Evolutionary conservation across 2,888 invertebrate genomes (phyloP), one percentile per base, ranked within the genome.

Genomic region (Drosophila lutescens): DNA sequence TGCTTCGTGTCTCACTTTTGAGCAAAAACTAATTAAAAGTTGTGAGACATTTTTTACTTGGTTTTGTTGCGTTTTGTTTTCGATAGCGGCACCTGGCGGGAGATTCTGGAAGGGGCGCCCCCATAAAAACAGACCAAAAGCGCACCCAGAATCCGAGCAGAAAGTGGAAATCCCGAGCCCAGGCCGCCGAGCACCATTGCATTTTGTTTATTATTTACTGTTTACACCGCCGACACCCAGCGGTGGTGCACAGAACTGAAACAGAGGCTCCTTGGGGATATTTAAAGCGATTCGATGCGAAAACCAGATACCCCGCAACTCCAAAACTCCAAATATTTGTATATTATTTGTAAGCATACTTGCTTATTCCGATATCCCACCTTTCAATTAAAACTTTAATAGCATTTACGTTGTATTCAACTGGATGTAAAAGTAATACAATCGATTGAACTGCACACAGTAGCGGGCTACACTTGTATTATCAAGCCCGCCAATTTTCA

Each of bases 11-110:
- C 71, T 80, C 68, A 87, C 80, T 86, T 89, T 90, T 88, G 86
- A 90, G 89, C 87, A 91, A 91, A 91, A 91, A 91, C 91, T 91
- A 91, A 91, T 91, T 91, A 91, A 91, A 91, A 91, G 91, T 91
- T 91, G 85, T 89, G 91, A 91, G 91, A 91, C 91, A 90, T 88
- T 89, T 89, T 88, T 88, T 82, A 55, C 71, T 68, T 61, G 53
- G 44, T 78, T 65, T 67, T 73, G 66, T 77, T 72, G 47, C 56
- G 72, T 56, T 71, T 61, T 59, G 51, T 65, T 63, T 84, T 65
- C 56, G 72, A 59, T 63, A 67, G 75, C 50, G 62, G 65, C 78
- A 80, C 65, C 83, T 78, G 78, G 78, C 47, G 51, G 9, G 51
- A 4, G 38, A 41, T 38, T 43, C 41, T 30, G 15, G 58, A 53